phyloP scores from a whole-genome alignment of 2,888 invertebrate genomes.

The Eupithecia subfuscata region DNA sequence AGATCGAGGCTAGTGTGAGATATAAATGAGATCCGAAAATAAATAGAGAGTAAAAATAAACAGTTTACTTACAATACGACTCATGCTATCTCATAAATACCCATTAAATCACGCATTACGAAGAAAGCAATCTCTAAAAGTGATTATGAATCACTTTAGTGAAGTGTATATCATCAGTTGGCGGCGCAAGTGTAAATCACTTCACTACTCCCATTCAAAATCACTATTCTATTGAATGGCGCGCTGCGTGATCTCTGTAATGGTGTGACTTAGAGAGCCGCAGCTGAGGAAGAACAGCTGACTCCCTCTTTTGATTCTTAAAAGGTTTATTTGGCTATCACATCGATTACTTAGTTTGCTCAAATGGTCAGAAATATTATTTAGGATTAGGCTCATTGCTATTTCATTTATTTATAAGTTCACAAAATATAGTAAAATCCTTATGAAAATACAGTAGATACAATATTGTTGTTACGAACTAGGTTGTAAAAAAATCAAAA shows the following conservation, averaged over 20 bases:
- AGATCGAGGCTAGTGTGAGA: background rate
- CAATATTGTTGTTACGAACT: too few relatives aligned
- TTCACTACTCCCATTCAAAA: conserved; percentile 23
- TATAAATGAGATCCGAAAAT: background rate
- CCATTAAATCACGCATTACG: conserved; percentile 9
- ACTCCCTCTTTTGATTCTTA: background rate
- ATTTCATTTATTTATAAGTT: too few relatives aligned
- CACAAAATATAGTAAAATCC: too few relatives aligned
- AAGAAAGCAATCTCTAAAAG: conserved; percentile 29
- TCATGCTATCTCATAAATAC: background rate
- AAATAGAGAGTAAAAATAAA: background rate
- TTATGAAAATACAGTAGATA: too few relatives aligned
- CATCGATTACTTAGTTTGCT: too few relatives aligned
- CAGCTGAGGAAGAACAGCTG: conserved; percentile 10
- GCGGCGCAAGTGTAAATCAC: conserved; percentile 31
- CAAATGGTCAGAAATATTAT: too few relatives aligned
- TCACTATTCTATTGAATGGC: conserved; percentile 34
- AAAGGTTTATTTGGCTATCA: background rate
- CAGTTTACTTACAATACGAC: background rate
- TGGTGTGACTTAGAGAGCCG: conserved; percentile 23
- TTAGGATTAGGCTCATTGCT: too few relatives aligned
- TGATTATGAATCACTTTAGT: conserved; percentile 32
- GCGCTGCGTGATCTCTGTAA: conserved; percentile 33
- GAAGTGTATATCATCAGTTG: conserved; percentile 16
- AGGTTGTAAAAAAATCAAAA: too few relatives aligned